These are phyloP conservation scores for Aethina tumida DNA, from an alignment of 1,140 invertebrate species.

Conservation along the genomic window DNA sequence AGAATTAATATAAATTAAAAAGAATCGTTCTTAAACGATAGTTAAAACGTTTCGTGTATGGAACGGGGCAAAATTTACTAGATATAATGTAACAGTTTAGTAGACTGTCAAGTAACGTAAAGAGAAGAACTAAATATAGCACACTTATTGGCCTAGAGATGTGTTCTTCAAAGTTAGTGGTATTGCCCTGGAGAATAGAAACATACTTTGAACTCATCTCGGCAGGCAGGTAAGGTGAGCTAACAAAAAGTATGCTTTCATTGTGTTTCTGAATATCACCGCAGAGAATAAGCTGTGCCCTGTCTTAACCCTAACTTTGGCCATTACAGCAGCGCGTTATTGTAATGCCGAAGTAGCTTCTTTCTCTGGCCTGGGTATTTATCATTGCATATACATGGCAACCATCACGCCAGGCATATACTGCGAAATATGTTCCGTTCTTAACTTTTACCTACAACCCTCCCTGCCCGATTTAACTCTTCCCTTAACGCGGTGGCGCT, in stretches of 20 bases:
- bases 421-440: slow-evolving; percentile 18
- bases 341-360: slow-evolving; percentile 29
- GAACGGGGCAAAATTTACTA: too few relatives aligned
- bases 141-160: slow-evolving; percentile 11
- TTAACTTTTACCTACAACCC: too few relatives aligned
- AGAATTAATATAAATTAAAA: too few relatives aligned
- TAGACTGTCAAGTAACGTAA: too few relatives aligned
- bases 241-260: slow-evolving; percentile 24
- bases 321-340: slow-evolving; percentile 28
- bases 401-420: slow-evolving; percentile 10
- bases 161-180: slow-evolving; percentile 12
- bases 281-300: slow-evolving; percentile 24
- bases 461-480: too few relatives aligned
- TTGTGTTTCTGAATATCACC: slow-evolving; percentile 27
- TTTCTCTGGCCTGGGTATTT: slow-evolving; percentile 23
- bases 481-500: too few relatives aligned
- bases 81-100: too few relatives aligned
- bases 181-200: slow-evolving; percentile 22
- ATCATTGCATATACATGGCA: slow-evolving; percentile 22
- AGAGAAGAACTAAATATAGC: background rate
- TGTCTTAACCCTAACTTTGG: slow-evolving; percentile 28
- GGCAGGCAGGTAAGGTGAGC: slow-evolving; percentile 19
- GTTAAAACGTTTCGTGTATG: too few relatives aligned
- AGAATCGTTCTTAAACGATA: too few relatives aligned
- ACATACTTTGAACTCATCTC: slow-evolving; percentile 22